Percentiles rank a stretch among this genome's conserved stretches.
Evolutionary conservation across 2,113 vertebrate species (phyloP).

Genomic region (Sceloporus tristichus): DNA sequence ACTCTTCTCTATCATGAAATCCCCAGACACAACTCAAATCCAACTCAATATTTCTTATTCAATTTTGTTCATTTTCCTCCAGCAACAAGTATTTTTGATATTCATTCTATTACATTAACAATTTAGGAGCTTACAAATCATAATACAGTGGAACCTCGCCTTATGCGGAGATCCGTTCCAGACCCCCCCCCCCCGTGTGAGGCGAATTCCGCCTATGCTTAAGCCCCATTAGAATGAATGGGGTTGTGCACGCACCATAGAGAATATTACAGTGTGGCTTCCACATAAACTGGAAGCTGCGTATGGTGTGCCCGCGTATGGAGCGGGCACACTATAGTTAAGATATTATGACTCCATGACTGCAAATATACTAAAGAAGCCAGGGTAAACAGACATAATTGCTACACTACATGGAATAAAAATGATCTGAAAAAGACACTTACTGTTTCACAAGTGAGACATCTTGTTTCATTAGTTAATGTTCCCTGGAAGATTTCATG

Average conservation of each 20-base stretch:
- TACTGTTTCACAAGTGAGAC: slow-evolving; percentile 89
- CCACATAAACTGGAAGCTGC: too few relatives aligned
- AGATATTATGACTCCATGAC: too few relatives aligned
- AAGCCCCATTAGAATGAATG: too few relatives aligned
- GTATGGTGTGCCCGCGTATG: too few relatives aligned
- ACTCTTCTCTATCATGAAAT: not conserved
- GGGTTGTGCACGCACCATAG: too few relatives aligned
- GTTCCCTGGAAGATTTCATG: slow-evolving; percentile 90
- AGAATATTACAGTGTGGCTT: too few relatives aligned
- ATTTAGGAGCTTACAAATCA: not conserved
- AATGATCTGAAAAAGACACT: slow-evolving; percentile 48
- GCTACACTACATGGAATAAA: not conserved
- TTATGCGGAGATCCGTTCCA: too few relatives aligned
- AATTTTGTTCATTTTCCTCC: not conserved
- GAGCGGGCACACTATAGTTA: too few relatives aligned
- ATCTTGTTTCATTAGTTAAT: slow-evolving; percentile 87
- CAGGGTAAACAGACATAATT: not conserved
- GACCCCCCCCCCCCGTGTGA: too few relatives aligned
- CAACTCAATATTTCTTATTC: not conserved
- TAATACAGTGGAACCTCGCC: not conserved
- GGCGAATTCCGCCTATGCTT: too few relatives aligned
- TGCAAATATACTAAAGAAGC: not conserved
- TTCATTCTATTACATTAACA: not conserved
- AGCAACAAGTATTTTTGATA: not conserved
- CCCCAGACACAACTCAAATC: not conserved